Conservation (phyloP, 2,113 vertebrate species). For the Condylura cristata region DNA sequence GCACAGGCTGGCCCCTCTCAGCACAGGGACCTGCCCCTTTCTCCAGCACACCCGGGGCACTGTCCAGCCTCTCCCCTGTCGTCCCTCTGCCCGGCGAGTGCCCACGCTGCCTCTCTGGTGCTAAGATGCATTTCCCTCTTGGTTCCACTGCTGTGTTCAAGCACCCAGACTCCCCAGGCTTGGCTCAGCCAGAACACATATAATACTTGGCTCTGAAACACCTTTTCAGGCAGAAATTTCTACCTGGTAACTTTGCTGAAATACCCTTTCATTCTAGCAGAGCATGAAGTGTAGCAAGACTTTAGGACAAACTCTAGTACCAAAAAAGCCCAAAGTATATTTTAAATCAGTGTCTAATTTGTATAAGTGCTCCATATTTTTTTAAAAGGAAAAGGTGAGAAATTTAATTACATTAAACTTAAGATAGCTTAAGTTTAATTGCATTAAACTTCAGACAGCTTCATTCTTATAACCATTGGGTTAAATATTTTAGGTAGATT, state of each 20-base stretch:
- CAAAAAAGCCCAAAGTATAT: not conserved
- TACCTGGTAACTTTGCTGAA: not conserved
- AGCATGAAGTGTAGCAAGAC: not conserved
- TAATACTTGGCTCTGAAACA: not conserved
- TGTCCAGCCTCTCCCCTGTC: not conserved
- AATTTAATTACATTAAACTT: too few relatives aligned
- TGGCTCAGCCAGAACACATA: not conserved
- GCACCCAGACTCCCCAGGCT: not conserved
- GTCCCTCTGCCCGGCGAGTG: not conserved
- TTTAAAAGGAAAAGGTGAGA: too few relatives aligned
- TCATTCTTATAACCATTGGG: too few relatives aligned
- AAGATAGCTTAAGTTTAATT: too few relatives aligned
- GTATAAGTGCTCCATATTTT: too few relatives aligned
- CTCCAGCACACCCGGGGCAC: not conserved
- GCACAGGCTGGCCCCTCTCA: not conserved
- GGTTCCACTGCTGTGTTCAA: not conserved
- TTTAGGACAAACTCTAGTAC: not conserved
- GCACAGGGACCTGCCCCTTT: too few relatives aligned
- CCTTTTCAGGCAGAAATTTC: not conserved
- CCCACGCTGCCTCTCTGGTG: not conserved
- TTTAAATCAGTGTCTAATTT: conserved; percentile 34
- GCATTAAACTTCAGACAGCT: too few relatives aligned
- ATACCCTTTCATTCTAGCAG: not conserved
- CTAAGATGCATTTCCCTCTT: not conserved
- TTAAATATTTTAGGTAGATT: too few relatives aligned